Base-by-base conservation (phyloP, 2,797 vertebrate species). In the Mormyrops boulengeri region DNA sequence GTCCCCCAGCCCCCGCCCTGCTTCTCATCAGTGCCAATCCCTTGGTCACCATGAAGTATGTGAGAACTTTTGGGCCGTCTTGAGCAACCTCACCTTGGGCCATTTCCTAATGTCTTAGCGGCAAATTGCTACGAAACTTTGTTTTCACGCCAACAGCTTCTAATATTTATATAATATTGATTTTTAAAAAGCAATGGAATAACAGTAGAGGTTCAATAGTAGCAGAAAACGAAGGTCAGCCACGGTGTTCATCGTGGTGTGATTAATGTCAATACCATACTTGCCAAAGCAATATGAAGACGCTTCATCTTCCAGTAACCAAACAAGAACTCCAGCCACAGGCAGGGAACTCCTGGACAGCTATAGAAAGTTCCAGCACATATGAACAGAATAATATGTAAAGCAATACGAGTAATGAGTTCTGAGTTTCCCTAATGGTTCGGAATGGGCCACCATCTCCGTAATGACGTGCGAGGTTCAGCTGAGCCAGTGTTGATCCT, bases 1-100 rank as follows among this genome's bases (percentile, higher is more conserved):
- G 88, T 89, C 87, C 52, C 80, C 77, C 91, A 89, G 60, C 22
- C 66, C 53, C 11, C 1, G 62, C 47, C 26, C 91, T 90, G 89
- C 82, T 89, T 91, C 88, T 90, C 89, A 91, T 90, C 90, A 91
- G 11, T 14, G 30, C 34, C 82, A 80, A n/a, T 90, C 47, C 30
- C 17, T 7, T 47, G 26, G 26, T 34, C 9, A 30, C 53, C 6
- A 80, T 22, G 7, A 38, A 11, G 34, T 14, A 2, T 52, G 9
- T 89, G 52, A 19, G 11, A 30, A 47, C 80, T 50, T 44, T 7
- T 49, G 52, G 38, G 38, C 22, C 7, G 17, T 88, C 41, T 4
- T 9, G 8, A 14, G 14, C 53, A 49, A 44, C 41, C 26, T 30
- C 4, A 19, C 4, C 87, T 44, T 11, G 1, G 30, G 11, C 30